Evolutionary conservation across 2,888 invertebrate genomes (phyloP), one percentile per base, ranked within the genome.

Genomic region (Oligia fasciuncula): DNA sequence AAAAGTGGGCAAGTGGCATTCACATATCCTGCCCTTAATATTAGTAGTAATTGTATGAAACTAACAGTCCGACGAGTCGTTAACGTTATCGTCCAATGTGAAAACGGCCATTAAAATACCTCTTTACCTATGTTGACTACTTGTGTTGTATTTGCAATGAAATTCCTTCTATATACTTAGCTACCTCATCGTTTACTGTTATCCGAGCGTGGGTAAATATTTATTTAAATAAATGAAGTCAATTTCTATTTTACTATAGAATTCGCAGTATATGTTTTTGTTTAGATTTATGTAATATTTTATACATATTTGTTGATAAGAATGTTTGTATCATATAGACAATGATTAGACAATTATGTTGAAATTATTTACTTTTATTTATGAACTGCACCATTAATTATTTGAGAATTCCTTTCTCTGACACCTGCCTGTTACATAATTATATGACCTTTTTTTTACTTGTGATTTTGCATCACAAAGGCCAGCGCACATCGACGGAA

Each of bases 291-390:
- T 86, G 83, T 83, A 78, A 76, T 85, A 80, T 80, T 82, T 76
- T 86, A 83, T 87, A 84, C 70, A 80, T 85, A 86, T 69, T 77
- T 85, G 81, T 87, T 85, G 60, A 57, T 89, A 90, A 90, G 87
- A 80, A 79, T 86, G 86, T 90, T 85, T 89, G 84, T 91, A 88
- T 77, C 84, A 84, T 88, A 83, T 78, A 85, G 76, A 86, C 76
- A 81, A 80, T 81, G 76, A 79, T 81, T 85, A 86, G 75, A 89
- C 29, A 66, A 79, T 66, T 75, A 73, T 83, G 76, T 51, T 51
- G 65, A 40, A 73, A 43, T 13, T 4, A 29, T 9, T 62, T 80
- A 11, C 75, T 89, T 79, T 89, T 82, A 81, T 87, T 88, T 76
- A 69, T 60, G 1, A 35, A 68, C 40, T 43, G 3, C 4, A 29